These are phyloP conservation scores for Albula goreensis DNA, from an alignment of 2,113 vertebrate genomes.

Conservation along the genomic window DNA sequence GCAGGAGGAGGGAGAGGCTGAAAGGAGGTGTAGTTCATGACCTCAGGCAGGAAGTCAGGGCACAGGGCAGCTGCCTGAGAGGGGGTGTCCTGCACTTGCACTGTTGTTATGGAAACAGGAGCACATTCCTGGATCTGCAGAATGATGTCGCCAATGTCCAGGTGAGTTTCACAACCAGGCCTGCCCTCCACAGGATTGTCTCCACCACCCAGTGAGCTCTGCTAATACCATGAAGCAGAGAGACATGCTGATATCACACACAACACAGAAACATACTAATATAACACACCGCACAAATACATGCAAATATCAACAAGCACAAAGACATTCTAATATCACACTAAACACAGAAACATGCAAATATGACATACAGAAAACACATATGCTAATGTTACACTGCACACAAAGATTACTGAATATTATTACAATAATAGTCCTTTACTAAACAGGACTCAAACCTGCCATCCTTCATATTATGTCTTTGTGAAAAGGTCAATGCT, in stretches of 20 bases:
- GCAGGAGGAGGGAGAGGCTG: not conserved
- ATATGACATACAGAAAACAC: not conserved
- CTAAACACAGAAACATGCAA: no score
- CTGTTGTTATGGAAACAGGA: constrained; percentile 1
- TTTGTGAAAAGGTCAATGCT: no score
- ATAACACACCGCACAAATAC: not conserved
- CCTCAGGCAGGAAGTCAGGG: not conserved
- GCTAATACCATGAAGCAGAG: no score
- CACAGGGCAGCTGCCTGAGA: not conserved
- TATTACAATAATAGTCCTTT: no score
- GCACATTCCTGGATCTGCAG: not conserved
- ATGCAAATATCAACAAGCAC: no score
- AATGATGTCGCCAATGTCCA: constrained; percentile 9
- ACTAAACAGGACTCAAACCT: no score
- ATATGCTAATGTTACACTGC: not conserved
- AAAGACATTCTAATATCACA: no score
- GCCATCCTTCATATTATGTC: no score
- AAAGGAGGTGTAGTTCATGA: not conserved
- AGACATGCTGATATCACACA: not conserved
- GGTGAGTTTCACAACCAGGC: not conserved
- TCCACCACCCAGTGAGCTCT: not conserved
- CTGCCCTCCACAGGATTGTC: not conserved
- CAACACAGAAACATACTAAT: not conserved
- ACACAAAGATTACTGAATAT: no score
- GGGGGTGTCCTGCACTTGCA: constrained; percentile 9